Evolutionary conservation across 2,888 invertebrate genomes (phyloP), one percentile per base, ranked within the genome.

Genomic region (Hypselothyrea guttata): DNA sequence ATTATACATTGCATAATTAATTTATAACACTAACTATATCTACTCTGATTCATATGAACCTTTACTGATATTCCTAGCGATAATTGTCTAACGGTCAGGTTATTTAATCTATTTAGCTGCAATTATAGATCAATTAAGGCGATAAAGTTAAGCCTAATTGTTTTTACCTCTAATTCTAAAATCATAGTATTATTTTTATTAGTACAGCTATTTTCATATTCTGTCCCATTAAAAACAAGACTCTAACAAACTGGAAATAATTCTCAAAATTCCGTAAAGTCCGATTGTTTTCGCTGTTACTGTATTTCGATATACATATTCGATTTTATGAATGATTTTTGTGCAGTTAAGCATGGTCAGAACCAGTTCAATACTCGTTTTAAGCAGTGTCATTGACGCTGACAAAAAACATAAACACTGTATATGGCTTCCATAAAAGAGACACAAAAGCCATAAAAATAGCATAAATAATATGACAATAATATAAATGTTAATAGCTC

Each of bases 281-380:
- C 16, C n/a, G n/a, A n/a, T n/a, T n/a, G n/a, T n/a, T n/a, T n/a
- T n/a, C n/a, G n/a, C n/a, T 33, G 16, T 8, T 33, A 30, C 16
- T 45, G 33, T 12, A 9, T 16, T 27, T 40, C 11, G 7, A 27
- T 35, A 38, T 22, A 22, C 22, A 5, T 22, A 22, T 22, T 22
- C 5, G 22, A 22, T 22, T 22, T 31, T 40, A 59, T 66, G 40
- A 41, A 63, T 47, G 38, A 33, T 51, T 11, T 34, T 54, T 37
- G 22, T 22, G 54, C 57, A 37, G 65, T 42, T 75, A 13, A 13
- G 18, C 53, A 61, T 40, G 48, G 76, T 38, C 56, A 7, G 41
- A 78, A 79, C 83, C 79, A 74, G 78, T 71, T 64, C 28, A 28
- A 52, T 66, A 61, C 74, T 64, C 37, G 79, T 82, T 82, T 57